A percentile compares a stretch with the other conserved stretches of the same genome.
Conservation (phyloP, 2,113 vertebrate species). For the Burhinus bistriatus region DNA sequence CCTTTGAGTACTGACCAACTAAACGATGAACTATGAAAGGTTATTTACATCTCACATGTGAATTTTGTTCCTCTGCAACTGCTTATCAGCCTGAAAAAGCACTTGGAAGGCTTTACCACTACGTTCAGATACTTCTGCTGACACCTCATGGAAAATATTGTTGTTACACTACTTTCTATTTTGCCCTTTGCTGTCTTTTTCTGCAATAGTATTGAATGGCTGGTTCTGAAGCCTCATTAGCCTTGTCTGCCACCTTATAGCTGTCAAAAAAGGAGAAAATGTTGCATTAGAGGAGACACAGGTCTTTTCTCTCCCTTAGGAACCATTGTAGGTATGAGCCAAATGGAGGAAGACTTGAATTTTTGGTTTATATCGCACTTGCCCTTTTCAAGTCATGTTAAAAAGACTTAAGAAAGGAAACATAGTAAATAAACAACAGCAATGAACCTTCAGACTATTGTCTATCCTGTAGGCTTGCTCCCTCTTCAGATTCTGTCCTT, state of each 20-base stretch:
- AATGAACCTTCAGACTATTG: not conserved
- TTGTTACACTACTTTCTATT: conserved; percentile 8
- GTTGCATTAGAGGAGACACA: not conserved
- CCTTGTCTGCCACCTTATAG: not conserved
- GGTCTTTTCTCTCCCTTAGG: not conserved
- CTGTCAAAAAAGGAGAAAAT: not conserved
- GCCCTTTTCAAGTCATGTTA: not conserved
- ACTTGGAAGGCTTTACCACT: not conserved
- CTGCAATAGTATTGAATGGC: not conserved
- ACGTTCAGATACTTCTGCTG: conserved; percentile 53
- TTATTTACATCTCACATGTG: not conserved
- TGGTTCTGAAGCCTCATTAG: not conserved
- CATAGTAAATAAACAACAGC: not conserved
- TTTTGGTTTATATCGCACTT: not conserved
- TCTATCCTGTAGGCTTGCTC: not conserved
- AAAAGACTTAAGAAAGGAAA: not conserved
- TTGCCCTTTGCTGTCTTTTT: not conserved
- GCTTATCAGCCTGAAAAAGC: not conserved
- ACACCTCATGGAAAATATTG: conserved; percentile 33
- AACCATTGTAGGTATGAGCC: not conserved
- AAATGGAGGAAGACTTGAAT: not conserved
- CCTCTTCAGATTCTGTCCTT: not conserved
- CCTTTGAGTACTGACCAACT: not conserved
- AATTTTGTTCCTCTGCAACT: not conserved
- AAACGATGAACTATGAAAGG: not conserved